phyloP scores from a whole-genome alignment of 2,113 vertebrate species.

The Columba livia region DNA sequence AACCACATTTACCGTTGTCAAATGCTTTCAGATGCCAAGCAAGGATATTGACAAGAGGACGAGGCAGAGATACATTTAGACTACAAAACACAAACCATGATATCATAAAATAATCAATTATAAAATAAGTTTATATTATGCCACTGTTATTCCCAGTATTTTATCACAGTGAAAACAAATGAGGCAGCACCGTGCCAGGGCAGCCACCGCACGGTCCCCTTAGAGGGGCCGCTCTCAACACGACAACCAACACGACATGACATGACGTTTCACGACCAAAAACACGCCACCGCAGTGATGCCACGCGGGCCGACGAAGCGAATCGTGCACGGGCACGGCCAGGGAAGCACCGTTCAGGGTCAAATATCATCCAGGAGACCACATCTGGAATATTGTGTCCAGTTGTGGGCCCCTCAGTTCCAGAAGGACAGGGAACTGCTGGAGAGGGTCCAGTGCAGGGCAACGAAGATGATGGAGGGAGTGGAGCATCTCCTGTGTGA shows the following conservation, averaged over 20 bases:
- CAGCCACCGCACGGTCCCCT: too few species aligned
- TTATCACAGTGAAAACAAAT: fast-evolving
- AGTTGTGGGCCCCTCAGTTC: too few species aligned
- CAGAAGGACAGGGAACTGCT: too few species aligned
- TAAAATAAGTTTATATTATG: fast-evolving
- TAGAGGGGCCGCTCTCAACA: neutral
- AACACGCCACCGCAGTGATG: neutral
- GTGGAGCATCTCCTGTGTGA: too few species aligned
- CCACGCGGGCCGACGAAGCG: neutral
- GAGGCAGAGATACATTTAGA: neutral
- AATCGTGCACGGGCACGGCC: neutral
- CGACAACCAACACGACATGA: neutral
- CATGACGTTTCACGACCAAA: neutral
- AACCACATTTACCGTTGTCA: neutral
- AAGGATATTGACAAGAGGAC: neutral
- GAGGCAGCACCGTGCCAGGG: too few species aligned
- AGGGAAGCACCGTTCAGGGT: too few species aligned
- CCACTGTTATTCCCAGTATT: fast-evolving
- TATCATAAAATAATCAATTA: too few species aligned
- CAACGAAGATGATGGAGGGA: too few species aligned
- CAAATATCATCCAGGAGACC: too few species aligned
- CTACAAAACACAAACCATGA: neutral
- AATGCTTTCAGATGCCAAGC: neutral
- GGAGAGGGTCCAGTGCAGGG: too few species aligned
- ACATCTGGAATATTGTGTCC: too few species aligned